A percentile compares a stretch with the other conserved stretches of the same genome.
Evolutionary conservation across 2,888 invertebrate genomes (phyloP).

Genomic region (Drosophila anomelani): DNA sequence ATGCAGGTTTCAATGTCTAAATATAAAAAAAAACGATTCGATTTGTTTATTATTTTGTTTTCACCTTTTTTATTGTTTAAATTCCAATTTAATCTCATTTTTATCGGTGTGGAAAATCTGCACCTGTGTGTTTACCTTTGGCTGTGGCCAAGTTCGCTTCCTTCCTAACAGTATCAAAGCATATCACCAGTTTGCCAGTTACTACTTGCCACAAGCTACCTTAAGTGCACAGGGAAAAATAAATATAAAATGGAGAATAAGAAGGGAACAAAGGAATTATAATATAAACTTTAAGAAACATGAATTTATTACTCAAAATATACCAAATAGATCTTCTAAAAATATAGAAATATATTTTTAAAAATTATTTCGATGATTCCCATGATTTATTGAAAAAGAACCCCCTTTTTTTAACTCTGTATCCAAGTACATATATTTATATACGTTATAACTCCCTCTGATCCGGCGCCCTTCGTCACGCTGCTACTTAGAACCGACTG

Average conservation of each 20-base stretch:
- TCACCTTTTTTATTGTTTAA: too few relatives aligned
- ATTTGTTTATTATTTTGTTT: too few relatives aligned
- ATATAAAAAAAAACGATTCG: too few relatives aligned
- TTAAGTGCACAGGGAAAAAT: neutral
- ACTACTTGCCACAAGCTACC: neutral
- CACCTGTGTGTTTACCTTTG: constrained; percentile 61
- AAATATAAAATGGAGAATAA: neutral
- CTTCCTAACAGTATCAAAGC: constrained; percentile 23
- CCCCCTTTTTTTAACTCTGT: neutral
- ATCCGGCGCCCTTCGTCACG: constrained; percentile 20
- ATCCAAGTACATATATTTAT: constrained; percentile 1
- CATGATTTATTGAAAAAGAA: too few relatives aligned
- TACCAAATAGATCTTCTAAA: too few relatives aligned
- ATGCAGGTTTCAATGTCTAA: too few relatives aligned
- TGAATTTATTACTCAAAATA: neutral
- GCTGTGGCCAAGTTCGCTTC: constrained; percentile 23
- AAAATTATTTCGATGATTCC: too few relatives aligned
- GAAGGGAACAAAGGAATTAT: neutral
- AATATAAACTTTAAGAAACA: neutral
- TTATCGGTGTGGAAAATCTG: constrained; percentile 19
- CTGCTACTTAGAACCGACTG: constrained; percentile 53
- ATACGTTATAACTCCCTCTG: constrained; percentile 15
- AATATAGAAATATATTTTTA: too few relatives aligned
- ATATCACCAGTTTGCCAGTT: constrained; percentile 5
- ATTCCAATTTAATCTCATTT: neutral